Conservation (phyloP, 2,113 vertebrate species). For the Helogale parvula region DNA sequence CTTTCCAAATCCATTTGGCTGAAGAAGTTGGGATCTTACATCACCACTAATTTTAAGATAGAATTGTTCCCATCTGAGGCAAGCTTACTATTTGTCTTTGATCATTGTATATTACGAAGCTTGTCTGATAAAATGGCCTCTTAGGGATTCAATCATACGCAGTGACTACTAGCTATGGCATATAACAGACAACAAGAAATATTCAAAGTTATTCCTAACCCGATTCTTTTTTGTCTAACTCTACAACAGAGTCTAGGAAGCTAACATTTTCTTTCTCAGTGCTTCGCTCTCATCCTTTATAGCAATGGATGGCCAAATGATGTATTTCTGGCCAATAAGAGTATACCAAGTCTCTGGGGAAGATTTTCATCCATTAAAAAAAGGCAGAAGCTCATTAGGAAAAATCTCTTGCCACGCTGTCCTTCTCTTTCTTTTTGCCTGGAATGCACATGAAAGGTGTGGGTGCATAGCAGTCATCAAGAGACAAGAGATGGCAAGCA, state of each 20-base stretch:
- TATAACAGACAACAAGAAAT: not conserved
- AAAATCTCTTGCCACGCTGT: not conserved
- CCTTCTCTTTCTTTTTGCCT: not conserved
- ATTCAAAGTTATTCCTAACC: not conserved
- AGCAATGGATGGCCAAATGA: rapidly evolving
- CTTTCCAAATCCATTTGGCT: not conserved
- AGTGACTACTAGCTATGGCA: not conserved
- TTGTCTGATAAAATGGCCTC: not conserved
- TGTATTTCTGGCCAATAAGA: not conserved
- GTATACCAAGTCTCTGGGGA: not conserved
- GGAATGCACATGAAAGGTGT: not conserved
- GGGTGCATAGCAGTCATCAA: rapidly evolving
- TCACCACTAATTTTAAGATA: not conserved
- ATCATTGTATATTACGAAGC: not conserved
- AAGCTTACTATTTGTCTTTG: not conserved
- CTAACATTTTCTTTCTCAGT: not conserved
- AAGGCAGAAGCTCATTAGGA: not conserved
- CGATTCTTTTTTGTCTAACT: not conserved
- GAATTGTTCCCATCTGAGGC: not conserved
- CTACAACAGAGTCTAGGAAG: not conserved
- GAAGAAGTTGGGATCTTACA: not conserved
- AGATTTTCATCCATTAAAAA: not conserved
- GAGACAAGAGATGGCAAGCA: rapidly evolving
- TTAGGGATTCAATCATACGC: no score
- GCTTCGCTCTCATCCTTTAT: rapidly evolving